These are phyloP conservation scores for Petroica traversi DNA, from an alignment of 2,113 vertebrate genomes.

Conservation along the genomic window DNA sequence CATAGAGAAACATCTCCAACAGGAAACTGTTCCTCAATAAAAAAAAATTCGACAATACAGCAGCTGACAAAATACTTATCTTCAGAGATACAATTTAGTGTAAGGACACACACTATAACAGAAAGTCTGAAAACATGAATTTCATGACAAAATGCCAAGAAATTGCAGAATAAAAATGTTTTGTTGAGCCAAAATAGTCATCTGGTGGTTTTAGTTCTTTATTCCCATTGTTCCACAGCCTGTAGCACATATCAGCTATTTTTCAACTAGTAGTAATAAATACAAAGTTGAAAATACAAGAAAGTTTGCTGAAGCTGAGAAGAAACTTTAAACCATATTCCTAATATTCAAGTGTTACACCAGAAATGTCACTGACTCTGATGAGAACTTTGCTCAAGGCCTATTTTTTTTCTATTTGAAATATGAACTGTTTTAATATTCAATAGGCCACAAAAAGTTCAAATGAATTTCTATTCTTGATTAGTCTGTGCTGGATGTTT, in stretches of 20 bases:
- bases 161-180: background rate
- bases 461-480: conserved; percentile 48
- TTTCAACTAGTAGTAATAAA: background rate
- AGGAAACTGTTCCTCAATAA: background rate
- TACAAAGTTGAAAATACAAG: background rate
- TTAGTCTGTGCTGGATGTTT: conserved; percentile 11
- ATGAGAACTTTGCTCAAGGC: background rate
- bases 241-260: background rate
- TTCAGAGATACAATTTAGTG: background rate
- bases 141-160: background rate
- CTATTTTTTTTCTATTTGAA: conserved; percentile 2
- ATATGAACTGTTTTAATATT: conserved; percentile 43
- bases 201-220: background rate
- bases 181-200: background rate
- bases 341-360: background rate
- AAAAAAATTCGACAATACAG: background rate
- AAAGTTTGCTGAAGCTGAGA: background rate
- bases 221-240: background rate
- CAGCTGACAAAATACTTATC: background rate
- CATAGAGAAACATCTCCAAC: background rate
- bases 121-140: background rate
- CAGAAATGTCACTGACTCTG: background rate
- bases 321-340: background rate
- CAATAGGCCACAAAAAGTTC: conserved; percentile 21
- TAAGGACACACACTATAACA: background rate